A percentile compares a stretch with the other conserved stretches of the same genome.
Evolutionary conservation across 2,113 vertebrate genomes (phyloP).

Genomic region (Ginglymostoma cirratum): DNA sequence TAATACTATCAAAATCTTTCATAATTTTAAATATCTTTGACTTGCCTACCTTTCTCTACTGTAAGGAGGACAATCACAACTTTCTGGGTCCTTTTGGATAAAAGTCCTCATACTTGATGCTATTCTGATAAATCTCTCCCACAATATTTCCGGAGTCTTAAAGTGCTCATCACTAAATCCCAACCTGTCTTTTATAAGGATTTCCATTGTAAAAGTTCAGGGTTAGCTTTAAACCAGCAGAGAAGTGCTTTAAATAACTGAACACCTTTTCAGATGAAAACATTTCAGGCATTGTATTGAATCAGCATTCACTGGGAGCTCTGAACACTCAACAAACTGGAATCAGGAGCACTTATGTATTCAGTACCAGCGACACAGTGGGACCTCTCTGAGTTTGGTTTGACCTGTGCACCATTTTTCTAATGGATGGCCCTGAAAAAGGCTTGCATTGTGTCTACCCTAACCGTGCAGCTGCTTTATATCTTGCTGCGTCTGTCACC

Average conservation of each 20-base stretch:
- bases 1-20: neutral
- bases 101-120: neutral
- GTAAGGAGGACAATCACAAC: neutral
- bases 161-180: neutral
- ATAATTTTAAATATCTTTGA: neutral
- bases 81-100: neutral
- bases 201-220: neutral
- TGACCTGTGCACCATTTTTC: neutral
- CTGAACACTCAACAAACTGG: neutral
- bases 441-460: slow-evolving; percentile 15
- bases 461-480: slow-evolving; percentile 42
- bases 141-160: neutral
- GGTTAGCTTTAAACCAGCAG: neutral
- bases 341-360: neutral
- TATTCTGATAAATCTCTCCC: neutral
- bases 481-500: slow-evolving; percentile 41
- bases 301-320: neutral
- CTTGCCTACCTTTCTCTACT: neutral
- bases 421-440: slow-evolving; percentile 46
- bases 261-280: neutral
- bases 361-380: too few species aligned
- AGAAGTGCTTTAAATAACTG: neutral
- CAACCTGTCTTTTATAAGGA: neutral
- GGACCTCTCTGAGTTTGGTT: neutral
- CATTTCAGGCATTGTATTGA: neutral